Evolutionary conservation across 2,888 invertebrate genomes (phyloP).

Genomic region (Priocnemis perturbator): DNA sequence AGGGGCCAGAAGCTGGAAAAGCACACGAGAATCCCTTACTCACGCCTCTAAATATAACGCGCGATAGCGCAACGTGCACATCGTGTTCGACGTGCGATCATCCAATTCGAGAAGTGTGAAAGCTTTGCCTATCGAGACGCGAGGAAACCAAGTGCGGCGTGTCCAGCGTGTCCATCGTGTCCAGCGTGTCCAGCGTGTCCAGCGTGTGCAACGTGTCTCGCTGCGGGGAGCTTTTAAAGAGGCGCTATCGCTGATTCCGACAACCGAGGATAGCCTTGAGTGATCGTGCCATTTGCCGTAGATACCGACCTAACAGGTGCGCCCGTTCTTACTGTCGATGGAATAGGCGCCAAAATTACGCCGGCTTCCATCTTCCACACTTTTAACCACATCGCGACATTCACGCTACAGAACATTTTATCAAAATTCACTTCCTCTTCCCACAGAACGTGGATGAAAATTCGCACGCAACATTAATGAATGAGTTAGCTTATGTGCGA

Average conservation of each 20-base stretch:
- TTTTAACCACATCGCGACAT: too few relatives aligned
- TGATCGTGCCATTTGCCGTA: not conserved
- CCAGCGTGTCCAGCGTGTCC: conserved; percentile 11
- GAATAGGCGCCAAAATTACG: too few relatives aligned
- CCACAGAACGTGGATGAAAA: too few relatives aligned
- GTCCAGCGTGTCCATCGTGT: conserved; percentile 22
- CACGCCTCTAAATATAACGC: conserved; percentile 60
- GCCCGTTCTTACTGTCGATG: too few relatives aligned
- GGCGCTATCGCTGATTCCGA: conserved; percentile 38
- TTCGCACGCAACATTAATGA: too few relatives aligned
- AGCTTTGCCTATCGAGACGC: conserved; percentile 39
- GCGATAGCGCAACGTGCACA: conserved; percentile 35
- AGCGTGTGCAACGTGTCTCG: conserved; percentile 21
- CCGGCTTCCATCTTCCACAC: too few relatives aligned
- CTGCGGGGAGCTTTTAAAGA: conserved; percentile 45
- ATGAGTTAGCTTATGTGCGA: too few relatives aligned
- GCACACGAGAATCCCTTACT: conserved; percentile 46
- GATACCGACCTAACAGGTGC: too few relatives aligned
- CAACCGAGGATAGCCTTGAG: conserved; percentile 14
- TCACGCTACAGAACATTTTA: too few relatives aligned
- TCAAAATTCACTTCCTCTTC: too few relatives aligned
- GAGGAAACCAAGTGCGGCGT: conserved; percentile 4
- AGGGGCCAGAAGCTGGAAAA: conserved; percentile 43
- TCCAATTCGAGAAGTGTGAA: conserved; percentile 39
- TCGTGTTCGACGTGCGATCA: conserved; percentile 52